Evolutionary conservation across 2,797 vertebrate species (phyloP), one percentile per base, ranked within the genome.

Genomic region (Botia almorhae): DNA sequence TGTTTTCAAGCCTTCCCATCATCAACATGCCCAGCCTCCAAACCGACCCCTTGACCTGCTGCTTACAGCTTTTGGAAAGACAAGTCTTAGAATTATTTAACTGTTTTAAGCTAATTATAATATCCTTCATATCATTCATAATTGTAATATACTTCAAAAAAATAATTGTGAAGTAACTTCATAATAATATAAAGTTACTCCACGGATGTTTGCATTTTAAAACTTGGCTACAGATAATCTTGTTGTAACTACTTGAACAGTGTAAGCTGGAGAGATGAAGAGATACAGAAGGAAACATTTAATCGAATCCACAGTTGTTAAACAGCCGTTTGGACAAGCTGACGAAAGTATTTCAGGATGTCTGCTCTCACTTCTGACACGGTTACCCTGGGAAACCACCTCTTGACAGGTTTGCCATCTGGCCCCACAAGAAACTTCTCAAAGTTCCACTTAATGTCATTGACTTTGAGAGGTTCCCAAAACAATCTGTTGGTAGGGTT

Each of bases 401-500:
- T 95, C 95, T 93, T 95, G 85, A 96, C 14, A 0, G 96, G 94
- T 85, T 92, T 94, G 0, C 98, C 98, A 0, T 97, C 86, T 0
- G 94, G 94, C 14, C 95, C 95, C 83, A 99, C 95, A 83, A 99
- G 92, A 85, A 99, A 98, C 93, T 99, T 99, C 89, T 99, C 98
- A 0, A 99, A 99, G 90, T 99, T 99, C 98, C 98, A 99, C 91
- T 98, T 97, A 90, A 99, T 93, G 91, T 99, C 98, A 0, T 84
- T 94, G 84, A 91, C 56, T 89, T 93, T 95, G 74, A 99, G 48
- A 23, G 96, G 96, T 2, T 96, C 89, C 97, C 97, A 99, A 89
- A 98, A 98, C 80, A 99, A 89, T 43, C 90, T 86, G 80, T 85
- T 86, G 10, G n/a, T 43, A 2, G 94, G 79, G 80, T 91, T 85